phyloP scores from a whole-genome alignment of 2,113 vertebrate genomes.

The Pitta sordida region DNA sequence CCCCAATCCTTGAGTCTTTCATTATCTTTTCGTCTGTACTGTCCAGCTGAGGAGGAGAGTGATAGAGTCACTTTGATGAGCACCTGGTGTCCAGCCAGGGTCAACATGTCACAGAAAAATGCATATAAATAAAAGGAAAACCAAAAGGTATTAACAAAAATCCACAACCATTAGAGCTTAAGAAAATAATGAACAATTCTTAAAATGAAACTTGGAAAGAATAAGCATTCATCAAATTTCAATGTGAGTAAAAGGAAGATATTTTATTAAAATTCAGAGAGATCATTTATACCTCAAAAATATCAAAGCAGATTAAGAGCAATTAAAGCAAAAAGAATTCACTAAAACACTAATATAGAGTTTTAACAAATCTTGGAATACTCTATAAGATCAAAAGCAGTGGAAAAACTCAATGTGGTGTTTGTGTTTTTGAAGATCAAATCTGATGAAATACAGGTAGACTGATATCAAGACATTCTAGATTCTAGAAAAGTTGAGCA shows the following conservation, averaged over 20 bases:
- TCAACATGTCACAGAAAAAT: not conserved
- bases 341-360: not conserved
- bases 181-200: not conserved
- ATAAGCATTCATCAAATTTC: not conserved
- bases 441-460: not conserved
- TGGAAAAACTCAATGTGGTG: not conserved
- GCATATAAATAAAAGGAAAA: not conserved
- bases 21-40: not conserved
- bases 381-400: not conserved
- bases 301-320: not conserved
- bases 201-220: not conserved
- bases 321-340: conserved; percentile 21
- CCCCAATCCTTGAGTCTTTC: not conserved
- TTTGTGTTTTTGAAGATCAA: not conserved
- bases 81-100: not conserved
- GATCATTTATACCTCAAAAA: not conserved
- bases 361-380: conserved; percentile 21
- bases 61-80: not conserved
- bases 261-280: not conserved
- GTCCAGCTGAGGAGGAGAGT: not conserved
- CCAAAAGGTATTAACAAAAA: not conserved
- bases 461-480: not conserved
- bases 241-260: not conserved
- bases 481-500: conserved; percentile 10
- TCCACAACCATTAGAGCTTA: not conserved